Conservation (phyloP, 2,888 invertebrate species). For the Dynastes hyllus region DNA sequence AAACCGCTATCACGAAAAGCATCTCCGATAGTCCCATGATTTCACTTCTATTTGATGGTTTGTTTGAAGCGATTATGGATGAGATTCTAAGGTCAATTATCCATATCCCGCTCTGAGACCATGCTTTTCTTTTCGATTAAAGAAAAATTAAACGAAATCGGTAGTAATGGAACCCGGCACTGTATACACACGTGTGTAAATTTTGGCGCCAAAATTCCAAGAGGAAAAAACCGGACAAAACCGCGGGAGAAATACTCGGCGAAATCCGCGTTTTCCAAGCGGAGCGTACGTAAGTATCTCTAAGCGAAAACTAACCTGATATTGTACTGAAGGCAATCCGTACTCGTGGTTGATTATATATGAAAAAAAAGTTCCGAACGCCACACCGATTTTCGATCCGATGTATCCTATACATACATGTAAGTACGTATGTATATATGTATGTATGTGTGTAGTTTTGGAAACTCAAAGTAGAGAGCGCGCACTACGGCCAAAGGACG, state of each 20-base stretch:
- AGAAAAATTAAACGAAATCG: background rate
- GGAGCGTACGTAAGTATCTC: no score
- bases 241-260: slow-evolving; percentile 10
- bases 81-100: background rate
- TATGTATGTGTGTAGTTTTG: slow-evolving; percentile 6
- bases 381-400: no score
- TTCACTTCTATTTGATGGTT: background rate
- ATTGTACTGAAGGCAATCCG: no score
- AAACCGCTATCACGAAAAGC: slow-evolving; percentile 58
- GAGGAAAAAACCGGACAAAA: background rate
- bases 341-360: no score
- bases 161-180: background rate
- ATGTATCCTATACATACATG: no score
- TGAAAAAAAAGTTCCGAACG: no score
- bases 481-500: slow-evolving; percentile 57
- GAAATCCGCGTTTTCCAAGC: no score
- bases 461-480: slow-evolving; percentile 42
- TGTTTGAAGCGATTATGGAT: background rate
- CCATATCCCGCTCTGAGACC: background rate
- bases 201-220: no score
- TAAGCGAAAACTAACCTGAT: no score
- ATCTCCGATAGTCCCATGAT: slow-evolving; percentile 57
- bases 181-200: no score
- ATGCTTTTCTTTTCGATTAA: background rate
- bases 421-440: background rate